A percentile compares a stretch with the other conserved stretches of the same genome.
Evolutionary conservation across 1,140 invertebrate species (phyloP).

Genomic region (Colletes gigas): DNA sequence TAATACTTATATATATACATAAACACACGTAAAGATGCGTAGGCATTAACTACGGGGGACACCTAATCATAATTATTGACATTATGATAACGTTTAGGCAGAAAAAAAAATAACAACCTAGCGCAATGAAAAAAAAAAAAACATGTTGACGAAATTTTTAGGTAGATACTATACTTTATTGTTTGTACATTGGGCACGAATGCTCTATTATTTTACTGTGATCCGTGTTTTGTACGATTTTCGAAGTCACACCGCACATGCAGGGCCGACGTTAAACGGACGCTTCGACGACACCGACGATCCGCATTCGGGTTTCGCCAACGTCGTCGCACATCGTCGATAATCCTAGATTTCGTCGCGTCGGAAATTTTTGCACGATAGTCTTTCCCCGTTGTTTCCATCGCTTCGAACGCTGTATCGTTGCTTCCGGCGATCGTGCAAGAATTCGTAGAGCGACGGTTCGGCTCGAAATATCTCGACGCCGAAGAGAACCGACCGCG

Average conservation of each 20-base stretch:
- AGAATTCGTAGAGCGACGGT: background rate
- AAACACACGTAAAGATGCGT: constrained; percentile 60
- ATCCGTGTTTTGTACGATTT: constrained; percentile 73
- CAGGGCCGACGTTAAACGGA: constrained; percentile 45
- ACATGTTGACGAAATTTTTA: constrained; percentile 62
- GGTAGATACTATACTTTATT: constrained; percentile 67
- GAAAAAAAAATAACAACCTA: constrained; percentile 20
- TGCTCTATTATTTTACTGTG: constrained; percentile 73
- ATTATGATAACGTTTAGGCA: constrained; percentile 52
- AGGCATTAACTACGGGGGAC: constrained; percentile 67
- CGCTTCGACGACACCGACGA: background rate
- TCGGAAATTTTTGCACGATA: too few species aligned
- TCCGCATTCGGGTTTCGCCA: too few species aligned
- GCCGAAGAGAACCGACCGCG: background rate
- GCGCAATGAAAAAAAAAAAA: constrained; percentile 37
- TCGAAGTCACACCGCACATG: constrained; percentile 63
- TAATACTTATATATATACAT: background rate
- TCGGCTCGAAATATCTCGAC: background rate
- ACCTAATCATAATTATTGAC: constrained; percentile 65
- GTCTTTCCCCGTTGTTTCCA: too few species aligned
- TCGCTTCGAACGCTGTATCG: too few species aligned
- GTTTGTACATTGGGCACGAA: constrained; percentile 73
- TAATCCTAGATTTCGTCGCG: too few species aligned
- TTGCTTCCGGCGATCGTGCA: too few species aligned
- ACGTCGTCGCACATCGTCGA: too few species aligned